Evolutionary conservation across 2,888 invertebrate species (phyloP).

Genomic region (Heliconius hortense): DNA sequence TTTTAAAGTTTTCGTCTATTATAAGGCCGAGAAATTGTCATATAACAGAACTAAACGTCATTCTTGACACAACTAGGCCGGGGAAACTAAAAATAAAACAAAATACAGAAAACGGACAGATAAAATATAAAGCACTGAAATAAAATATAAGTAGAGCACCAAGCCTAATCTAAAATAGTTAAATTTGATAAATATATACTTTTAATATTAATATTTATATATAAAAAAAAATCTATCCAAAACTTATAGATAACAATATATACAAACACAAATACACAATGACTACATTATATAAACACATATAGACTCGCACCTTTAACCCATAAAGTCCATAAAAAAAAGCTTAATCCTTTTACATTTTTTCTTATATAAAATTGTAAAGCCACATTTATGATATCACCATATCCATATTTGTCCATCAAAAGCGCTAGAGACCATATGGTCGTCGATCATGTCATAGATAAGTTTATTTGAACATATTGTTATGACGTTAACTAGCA

Average conservation of each 20-base stretch:
- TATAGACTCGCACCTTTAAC: neutral
- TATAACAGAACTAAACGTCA: neutral
- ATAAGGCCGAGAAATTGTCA: neutral
- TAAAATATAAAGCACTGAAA: neutral
- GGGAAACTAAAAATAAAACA: too few relatives aligned
- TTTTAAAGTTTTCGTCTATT: neutral
- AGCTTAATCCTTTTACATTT: neutral
- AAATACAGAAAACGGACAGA: too few relatives aligned
- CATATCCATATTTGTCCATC: constrained; percentile 21
- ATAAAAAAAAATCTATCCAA: neutral
- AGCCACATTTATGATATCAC: constrained; percentile 4
- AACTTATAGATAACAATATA: neutral
- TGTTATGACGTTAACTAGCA: constrained; percentile 43
- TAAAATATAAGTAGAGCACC: too few relatives aligned
- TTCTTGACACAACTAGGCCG: neutral
- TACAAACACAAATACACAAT: neutral
- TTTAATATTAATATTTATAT: too few relatives aligned
- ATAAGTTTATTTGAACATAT: constrained; percentile 45
- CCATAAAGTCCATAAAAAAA: neutral
- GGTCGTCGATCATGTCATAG: constrained; percentile 44
- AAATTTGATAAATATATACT: too few relatives aligned
- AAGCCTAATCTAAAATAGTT: too few relatives aligned
- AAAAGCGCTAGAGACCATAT: constrained; percentile 41
- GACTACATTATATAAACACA: neutral
- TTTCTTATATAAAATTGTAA: neutral